Evolutionary conservation across 2,888 invertebrate genomes (phyloP).

Genomic region (Pterostichus niger): DNA sequence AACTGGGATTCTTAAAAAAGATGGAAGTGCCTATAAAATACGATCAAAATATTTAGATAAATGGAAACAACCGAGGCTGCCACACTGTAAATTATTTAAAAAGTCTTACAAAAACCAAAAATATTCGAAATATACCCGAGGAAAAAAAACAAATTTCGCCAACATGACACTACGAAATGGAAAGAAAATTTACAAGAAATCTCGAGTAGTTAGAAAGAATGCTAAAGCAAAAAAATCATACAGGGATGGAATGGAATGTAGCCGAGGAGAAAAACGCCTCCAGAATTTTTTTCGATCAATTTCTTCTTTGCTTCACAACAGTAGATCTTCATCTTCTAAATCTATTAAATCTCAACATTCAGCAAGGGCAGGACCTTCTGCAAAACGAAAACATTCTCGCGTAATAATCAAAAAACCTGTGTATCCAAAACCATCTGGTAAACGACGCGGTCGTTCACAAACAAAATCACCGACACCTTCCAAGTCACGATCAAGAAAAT

Average conservation of each 20-base stretch:
- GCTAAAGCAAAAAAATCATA: neutral
- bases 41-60: slow-evolving; percentile 29
- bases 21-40: slow-evolving; percentile 63
- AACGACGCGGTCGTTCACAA: slow-evolving; percentile 1
- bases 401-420: slow-evolving; percentile 1
- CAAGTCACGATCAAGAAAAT: neutral
- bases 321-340: too few species aligned
- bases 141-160: too few species aligned
- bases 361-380: neutral
- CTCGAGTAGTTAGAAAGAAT: neutral
- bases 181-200: too few species aligned
- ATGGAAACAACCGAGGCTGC: neutral
- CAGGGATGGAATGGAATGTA: neutral
- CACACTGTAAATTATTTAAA: too few species aligned
- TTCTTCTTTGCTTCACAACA: too few species aligned
- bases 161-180: too few species aligned
- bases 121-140: too few species aligned
- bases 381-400: slow-evolving; percentile 22
- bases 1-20: slow-evolving; percentile 68
- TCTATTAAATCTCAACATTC: neutral
- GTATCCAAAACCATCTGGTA: neutral
- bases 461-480: slow-evolving; percentile 18
- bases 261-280: neutral
- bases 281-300: too few species aligned
- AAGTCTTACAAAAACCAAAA: too few species aligned